Percentiles rank a stretch among this genome's conserved stretches.
These are phyloP conservation scores for Myotis lucifugus DNA, from an alignment of 2,113 vertebrate genomes.

Conservation along the genomic window DNA sequence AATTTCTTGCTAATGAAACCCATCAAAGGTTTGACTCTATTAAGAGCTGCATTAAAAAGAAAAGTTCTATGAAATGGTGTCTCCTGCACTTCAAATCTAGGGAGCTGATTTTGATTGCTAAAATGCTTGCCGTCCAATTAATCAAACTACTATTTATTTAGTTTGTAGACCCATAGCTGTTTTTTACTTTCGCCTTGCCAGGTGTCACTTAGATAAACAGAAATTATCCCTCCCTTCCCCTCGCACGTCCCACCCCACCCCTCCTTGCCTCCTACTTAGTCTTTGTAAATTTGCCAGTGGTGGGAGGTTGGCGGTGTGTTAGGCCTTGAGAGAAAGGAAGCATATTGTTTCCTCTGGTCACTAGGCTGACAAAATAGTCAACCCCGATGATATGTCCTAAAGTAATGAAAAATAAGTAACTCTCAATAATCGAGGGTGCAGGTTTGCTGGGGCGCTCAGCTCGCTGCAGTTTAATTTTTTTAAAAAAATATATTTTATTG, in stretches of 20 bases:
- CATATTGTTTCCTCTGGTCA: constrained; percentile 26
- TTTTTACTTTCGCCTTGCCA: constrained; percentile 36
- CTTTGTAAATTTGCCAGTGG: neutral
- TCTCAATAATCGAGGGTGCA: neutral
- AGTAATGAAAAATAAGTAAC: neutral
- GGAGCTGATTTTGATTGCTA: neutral
- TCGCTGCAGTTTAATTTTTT: neutral
- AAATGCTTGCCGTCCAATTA: neutral
- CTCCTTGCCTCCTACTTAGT: neutral
- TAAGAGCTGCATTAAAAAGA: neutral
- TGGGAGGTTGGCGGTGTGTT: neutral
- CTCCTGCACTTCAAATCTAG: constrained; percentile 20
- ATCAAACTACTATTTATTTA: neutral
- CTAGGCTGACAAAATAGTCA: neutral
- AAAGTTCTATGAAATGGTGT: neutral
- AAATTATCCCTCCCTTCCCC: accelerated
- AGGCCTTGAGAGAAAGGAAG: constrained; percentile 35
- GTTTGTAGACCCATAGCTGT: neutral
- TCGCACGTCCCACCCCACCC: accelerated
- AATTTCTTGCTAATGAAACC: neutral
- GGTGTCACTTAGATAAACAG: constrained; percentile 37
- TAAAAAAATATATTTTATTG: too few species aligned
- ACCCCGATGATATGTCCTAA: neutral
- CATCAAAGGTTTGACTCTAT: neutral
- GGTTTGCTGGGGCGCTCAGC: neutral